These are phyloP conservation scores for Periplaneta americana DNA, from an alignment of 1,140 invertebrate species.

Conservation along the genomic window DNA sequence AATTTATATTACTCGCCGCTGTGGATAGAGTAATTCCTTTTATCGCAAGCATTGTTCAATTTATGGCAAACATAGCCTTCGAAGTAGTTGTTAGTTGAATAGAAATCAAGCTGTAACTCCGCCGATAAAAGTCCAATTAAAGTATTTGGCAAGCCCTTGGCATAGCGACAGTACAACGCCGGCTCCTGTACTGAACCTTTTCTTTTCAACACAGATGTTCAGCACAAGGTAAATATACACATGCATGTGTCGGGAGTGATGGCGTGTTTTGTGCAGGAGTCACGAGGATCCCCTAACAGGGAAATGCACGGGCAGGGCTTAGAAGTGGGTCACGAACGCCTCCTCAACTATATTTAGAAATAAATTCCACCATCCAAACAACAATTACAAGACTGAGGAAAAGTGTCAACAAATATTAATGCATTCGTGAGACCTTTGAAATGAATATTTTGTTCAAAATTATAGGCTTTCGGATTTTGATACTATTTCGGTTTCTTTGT, in stretches of 20 bases:
- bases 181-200: neutral
- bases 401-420: too few relatives aligned
- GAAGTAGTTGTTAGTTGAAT: neutral
- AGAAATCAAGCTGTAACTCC: too few relatives aligned
- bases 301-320: neutral
- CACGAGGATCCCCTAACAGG: neutral
- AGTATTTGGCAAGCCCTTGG: neutral
- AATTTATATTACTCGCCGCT: neutral
- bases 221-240: neutral
- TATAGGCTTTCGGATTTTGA: too few relatives aligned
- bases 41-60: neutral
- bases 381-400: too few relatives aligned
- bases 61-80: neutral
- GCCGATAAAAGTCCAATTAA: neutral
- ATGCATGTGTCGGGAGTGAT: neutral
- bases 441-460: too few relatives aligned
- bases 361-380: too few relatives aligned
- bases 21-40: neutral
- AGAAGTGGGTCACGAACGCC: neutral
- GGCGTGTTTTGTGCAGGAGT: neutral
- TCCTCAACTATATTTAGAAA: too few relatives aligned
- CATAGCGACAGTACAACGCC: neutral
- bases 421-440: too few relatives aligned
- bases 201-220: neutral
- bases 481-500: too few relatives aligned